phyloP scores from a whole-genome alignment of 1,140 invertebrate genomes.

The Gryllus bimaculatus region DNA sequence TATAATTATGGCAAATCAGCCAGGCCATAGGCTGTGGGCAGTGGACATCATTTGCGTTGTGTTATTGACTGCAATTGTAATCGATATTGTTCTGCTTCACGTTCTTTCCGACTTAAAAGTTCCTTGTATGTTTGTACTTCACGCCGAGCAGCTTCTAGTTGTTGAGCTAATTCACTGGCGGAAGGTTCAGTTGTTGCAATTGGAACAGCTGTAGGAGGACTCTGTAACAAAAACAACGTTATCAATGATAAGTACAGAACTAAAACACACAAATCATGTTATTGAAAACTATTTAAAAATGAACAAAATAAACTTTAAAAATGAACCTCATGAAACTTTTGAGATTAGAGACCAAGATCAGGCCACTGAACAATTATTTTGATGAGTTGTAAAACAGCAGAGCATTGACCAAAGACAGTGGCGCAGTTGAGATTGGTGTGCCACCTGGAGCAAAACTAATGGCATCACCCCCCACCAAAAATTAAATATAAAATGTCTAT shows the following conservation, averaged over 20 bases:
- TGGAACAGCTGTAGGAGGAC: background rate
- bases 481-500: too few relatives aligned
- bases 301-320: background rate
- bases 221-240: background rate
- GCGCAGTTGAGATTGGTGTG: too few relatives aligned
- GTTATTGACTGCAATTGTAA: slow-evolving; percentile 31
- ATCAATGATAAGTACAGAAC: background rate
- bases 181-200: background rate
- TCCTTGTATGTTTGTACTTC: slow-evolving; percentile 41
- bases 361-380: background rate
- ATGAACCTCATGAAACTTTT: background rate
- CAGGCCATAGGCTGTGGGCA: background rate
- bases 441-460: too few relatives aligned
- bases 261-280: slow-evolving; percentile 12
- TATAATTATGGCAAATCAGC: too few relatives aligned
- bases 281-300: background rate
- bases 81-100: slow-evolving; percentile 43
- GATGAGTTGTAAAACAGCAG: too few relatives aligned
- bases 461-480: too few relatives aligned
- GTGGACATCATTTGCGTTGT: slow-evolving; percentile 11
- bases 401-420: too few relatives aligned
- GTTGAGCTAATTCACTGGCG: slow-evolving; percentile 26
- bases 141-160: slow-evolving; percentile 40
- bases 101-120: slow-evolving; percentile 40
- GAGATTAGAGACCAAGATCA: background rate